These are phyloP conservation scores for Holcopasites calliopsidis DNA, from an alignment of 1,140 invertebrate species.

Conservation along the genomic window DNA sequence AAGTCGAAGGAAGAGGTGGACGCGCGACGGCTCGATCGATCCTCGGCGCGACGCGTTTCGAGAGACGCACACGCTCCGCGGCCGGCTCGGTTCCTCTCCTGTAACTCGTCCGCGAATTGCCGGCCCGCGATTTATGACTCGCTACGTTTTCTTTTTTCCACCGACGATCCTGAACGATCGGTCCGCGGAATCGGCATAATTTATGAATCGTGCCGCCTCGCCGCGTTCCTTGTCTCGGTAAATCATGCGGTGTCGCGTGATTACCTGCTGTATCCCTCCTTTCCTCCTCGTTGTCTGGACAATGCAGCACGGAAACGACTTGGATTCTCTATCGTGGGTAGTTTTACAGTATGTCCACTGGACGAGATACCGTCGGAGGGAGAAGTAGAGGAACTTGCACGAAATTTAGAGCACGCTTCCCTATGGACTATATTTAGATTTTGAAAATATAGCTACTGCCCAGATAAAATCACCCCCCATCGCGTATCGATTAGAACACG, in stretches of 20 bases:
- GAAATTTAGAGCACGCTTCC: neutral
- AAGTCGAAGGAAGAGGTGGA: slow-evolving; percentile 35
- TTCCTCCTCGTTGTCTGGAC: neutral
- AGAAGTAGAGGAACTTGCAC: neutral
- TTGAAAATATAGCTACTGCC: no score
- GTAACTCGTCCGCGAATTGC: neutral
- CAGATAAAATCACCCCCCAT: no score
- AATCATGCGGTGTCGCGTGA: slow-evolving; percentile 40
- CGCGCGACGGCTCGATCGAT: neutral
- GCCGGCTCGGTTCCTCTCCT: neutral
- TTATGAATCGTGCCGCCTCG: slow-evolving; percentile 22
- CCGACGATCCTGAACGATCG: slow-evolving; percentile 20
- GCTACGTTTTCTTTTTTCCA: neutral
- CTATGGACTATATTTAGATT: no score
- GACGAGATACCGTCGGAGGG: neutral
- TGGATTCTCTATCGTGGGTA: neutral
- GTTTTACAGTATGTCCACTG: neutral
- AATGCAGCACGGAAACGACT: neutral
- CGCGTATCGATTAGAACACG: neutral
- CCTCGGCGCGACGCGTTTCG: neutral
- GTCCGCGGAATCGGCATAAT: slow-evolving; percentile 18
- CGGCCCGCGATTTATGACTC: slow-evolving; percentile 7
- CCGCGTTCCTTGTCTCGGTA: slow-evolving; percentile 1
- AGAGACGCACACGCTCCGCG: neutral
- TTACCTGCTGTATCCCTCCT: slow-evolving; percentile 17